A percentile compares a stretch with the other conserved stretches of the same genome.
phyloP scores from a whole-genome alignment of 2,113 vertebrate species.

The Haemorhous mexicanus region DNA sequence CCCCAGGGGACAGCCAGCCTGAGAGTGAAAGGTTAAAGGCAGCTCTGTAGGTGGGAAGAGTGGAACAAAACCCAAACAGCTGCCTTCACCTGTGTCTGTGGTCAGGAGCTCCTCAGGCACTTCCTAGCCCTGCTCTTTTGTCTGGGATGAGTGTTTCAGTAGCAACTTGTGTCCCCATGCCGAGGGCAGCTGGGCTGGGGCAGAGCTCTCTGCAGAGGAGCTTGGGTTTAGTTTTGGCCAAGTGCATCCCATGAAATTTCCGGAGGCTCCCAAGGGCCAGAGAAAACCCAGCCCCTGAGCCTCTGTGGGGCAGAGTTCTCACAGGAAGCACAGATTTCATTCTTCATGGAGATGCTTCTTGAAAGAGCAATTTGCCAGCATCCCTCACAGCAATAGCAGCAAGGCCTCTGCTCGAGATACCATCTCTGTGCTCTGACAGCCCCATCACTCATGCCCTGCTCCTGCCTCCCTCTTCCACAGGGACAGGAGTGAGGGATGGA shows the following conservation, averaged over 20 bases:
- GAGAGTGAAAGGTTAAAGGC: not conserved
- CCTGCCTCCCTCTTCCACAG: not conserved
- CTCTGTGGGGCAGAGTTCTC: not conserved
- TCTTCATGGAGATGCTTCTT: slow-evolving; percentile 40
- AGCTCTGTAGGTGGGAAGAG: not conserved
- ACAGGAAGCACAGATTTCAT: slow-evolving; percentile 7
- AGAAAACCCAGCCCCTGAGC: not conserved
- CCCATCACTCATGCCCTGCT: slow-evolving; percentile 45
- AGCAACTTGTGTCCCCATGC: rapidly evolving
- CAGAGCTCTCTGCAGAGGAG: not conserved
- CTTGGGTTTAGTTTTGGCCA: rapidly evolving
- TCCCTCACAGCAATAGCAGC: slow-evolving; percentile 38
- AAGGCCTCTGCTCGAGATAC: slow-evolving; percentile 43
- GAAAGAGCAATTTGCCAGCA: slow-evolving; percentile 56
- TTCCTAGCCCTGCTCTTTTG: not conserved
- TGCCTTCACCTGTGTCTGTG: not conserved
- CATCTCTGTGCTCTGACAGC: slow-evolving; percentile 41
- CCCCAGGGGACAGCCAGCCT: rapidly evolving
- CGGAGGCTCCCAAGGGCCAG: not conserved
- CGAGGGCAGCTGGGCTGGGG: not conserved
- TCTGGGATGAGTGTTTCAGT: not conserved
- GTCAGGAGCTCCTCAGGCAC: not conserved
- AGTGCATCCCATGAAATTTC: not conserved
- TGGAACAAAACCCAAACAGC: not conserved
- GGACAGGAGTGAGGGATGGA: slow-evolving; percentile 23